Base-by-base conservation (phyloP, 2,888 invertebrate species). In the Campoplex capitator region DNA sequence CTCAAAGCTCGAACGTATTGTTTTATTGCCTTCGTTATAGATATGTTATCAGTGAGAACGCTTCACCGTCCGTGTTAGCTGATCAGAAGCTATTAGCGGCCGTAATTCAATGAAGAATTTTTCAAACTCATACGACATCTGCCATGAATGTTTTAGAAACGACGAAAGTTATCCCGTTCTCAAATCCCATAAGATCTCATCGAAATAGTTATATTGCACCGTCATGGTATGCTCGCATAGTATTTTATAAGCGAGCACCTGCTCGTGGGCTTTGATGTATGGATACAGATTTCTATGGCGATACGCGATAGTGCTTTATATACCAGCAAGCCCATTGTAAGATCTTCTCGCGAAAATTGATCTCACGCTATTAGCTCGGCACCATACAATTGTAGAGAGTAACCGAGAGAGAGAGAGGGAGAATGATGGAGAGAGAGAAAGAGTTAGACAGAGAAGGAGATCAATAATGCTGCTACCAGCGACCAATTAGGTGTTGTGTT, bases 401-500 rank as follows among this genome's bases (percentile, higher is more conserved):
- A 42, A 62, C 23, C 11, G 62, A 51, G 48, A 48, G 65, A 58
- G 58, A 38, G 56, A 58, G 42, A 62, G 42, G n/a, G 62, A 51
- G 48, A 48, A 48, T 3, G 6, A 32, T 0, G 1, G 8, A 23
- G 28, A 23, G 3, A 28, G 75, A 38, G 23, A 74, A 38, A 56
- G 74, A 56, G 42, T 32, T 62, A 32, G 28, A 32, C 58, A 38
- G 51, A 67, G 62, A 45, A 18, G 48, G n/a, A 65, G 48, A 78
- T 54, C 54, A 68, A 78, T 42, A 42, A 67, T 38, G 18, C 42
- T 35, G 54, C 68, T 42, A 28, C 28, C 91, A 91, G 90, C 88
- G 90, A 91, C 89, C 90, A 92, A 91, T 91, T 91, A 85, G 85
- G 84, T 70, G 77, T 82, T 78, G 58, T 82, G 48, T 9, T 67